Conservation (phyloP, 2,797 vertebrate genomes). For the Rhabdophis nuchalis region DNA sequence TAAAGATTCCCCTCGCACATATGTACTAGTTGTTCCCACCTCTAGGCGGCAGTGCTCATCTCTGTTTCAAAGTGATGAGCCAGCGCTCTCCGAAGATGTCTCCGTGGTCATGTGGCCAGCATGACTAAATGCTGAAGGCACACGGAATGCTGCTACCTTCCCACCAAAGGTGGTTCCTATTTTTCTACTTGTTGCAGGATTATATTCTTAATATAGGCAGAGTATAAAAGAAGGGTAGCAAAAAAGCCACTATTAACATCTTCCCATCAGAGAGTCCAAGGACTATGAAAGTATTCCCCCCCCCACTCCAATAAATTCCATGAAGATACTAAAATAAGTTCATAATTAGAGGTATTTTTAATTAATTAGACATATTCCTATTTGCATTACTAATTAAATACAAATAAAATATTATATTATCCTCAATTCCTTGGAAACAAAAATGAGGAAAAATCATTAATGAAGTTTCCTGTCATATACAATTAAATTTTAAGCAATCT, state of each 20-base stretch:
- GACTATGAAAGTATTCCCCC: too few species aligned
- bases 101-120: too few species aligned
- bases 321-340: not conserved
- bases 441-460: not conserved
- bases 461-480: not conserved
- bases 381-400: not conserved
- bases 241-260: not conserved
- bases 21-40: too few species aligned
- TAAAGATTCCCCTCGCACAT: too few species aligned
- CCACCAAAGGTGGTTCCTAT: too few species aligned
- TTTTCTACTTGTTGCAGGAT: not conserved
- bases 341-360: not conserved
- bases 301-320: not conserved
- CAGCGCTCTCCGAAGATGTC: too few species aligned
- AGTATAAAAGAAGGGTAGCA: not conserved
- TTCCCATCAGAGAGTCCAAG: not conserved
- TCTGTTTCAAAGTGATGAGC: too few species aligned
- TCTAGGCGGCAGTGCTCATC: too few species aligned
- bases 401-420: not conserved
- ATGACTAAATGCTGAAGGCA: too few species aligned
- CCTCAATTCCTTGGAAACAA: not conserved
- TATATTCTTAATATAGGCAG: not conserved
- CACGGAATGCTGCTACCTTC: too few species aligned
- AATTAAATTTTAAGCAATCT: not conserved
- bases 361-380: not conserved